Percentiles rank a stretch among this genome's conserved stretches.
Conservation (phyloP, 2,113 vertebrate genomes). For the Oreochromis niloticus region DNA sequence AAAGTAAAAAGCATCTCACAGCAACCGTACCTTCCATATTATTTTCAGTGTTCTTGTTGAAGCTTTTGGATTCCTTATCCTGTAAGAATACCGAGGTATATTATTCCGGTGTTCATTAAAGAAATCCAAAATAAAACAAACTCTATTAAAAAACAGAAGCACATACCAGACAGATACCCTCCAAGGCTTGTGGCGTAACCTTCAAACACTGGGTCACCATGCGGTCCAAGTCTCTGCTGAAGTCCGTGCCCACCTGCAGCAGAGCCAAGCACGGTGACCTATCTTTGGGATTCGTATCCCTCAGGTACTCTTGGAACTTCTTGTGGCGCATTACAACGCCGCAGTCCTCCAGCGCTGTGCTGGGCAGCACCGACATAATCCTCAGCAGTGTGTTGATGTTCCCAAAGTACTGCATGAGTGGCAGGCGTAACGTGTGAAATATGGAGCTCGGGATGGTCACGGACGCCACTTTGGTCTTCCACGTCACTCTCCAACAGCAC, state of each 20-base stretch:
- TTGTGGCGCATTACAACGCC: conserved; percentile 80
- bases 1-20: not conserved
- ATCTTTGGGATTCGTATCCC: conserved; percentile 78
- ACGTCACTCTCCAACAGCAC: conserved; percentile 96
- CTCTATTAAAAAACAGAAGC: not conserved
- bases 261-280: conserved; percentile 83
- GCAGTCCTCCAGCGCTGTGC: conserved; percentile 86
- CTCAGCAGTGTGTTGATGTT: conserved; percentile 88
- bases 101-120: not conserved
- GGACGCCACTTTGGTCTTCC: conserved; percentile 92
- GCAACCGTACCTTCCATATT: conserved; percentile 63
- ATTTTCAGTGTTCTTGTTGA: conserved; percentile 61
- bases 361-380: conserved; percentile 86
- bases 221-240: conserved; percentile 73
- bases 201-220: conserved; percentile 78
- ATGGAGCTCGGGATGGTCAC: conserved; percentile 89
- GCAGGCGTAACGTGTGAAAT: conserved; percentile 87
- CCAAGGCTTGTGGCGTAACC: conserved; percentile 73
- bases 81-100: conserved; percentile 11
- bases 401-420: conserved; percentile 91
- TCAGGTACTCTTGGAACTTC: conserved; percentile 84
- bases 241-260: conserved; percentile 75
- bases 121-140: not conserved
- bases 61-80: conserved; percentile 75
- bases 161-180: conserved; percentile 76